Conservation (phyloP, 2,888 invertebrate species). For the Dolomedes plantarius region DNA sequence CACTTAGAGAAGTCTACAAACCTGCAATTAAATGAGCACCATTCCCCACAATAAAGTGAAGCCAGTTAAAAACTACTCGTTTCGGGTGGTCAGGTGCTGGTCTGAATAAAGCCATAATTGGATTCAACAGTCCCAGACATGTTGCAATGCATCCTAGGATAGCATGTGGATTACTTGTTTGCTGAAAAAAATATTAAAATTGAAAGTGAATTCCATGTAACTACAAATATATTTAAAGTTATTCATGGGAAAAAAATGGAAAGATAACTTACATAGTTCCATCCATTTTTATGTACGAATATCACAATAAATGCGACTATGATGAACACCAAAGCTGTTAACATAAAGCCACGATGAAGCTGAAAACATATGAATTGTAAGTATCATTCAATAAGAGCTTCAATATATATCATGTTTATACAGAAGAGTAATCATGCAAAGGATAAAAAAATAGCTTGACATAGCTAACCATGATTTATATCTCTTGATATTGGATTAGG, state of each 20-base stretch:
- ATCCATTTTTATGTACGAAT: constrained; percentile 82
- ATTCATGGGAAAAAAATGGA: no score
- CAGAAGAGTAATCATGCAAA: no score
- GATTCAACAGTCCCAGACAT: constrained; percentile 80
- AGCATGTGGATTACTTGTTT: constrained; percentile 84
- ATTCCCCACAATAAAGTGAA: constrained; percentile 92
- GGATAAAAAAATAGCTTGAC: no score
- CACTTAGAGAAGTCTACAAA: constrained; percentile 79
- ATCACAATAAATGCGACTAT: constrained; percentile 87
- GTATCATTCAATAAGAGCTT: no score
- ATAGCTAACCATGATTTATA: no score
- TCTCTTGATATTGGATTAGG: no score
- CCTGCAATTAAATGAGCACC: constrained; percentile 90
- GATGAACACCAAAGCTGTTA: constrained; percentile 87
- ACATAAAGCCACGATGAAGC: constrained; percentile 92
- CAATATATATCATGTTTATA: no score
- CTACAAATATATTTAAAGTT: no score
- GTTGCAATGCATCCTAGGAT: constrained; percentile 88
- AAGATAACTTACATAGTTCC: constrained; percentile 78
- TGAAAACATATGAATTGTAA: no score
- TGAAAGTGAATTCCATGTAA: no score
- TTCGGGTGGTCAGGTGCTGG: constrained; percentile 89
- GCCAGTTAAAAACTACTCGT: constrained; percentile 92
- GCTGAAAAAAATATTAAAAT: constrained; percentile 10
- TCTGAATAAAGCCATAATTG: constrained; percentile 89